These are phyloP conservation scores for Scomber scombrus DNA, from an alignment of 2,113 vertebrate species.

Conservation along the genomic window DNA sequence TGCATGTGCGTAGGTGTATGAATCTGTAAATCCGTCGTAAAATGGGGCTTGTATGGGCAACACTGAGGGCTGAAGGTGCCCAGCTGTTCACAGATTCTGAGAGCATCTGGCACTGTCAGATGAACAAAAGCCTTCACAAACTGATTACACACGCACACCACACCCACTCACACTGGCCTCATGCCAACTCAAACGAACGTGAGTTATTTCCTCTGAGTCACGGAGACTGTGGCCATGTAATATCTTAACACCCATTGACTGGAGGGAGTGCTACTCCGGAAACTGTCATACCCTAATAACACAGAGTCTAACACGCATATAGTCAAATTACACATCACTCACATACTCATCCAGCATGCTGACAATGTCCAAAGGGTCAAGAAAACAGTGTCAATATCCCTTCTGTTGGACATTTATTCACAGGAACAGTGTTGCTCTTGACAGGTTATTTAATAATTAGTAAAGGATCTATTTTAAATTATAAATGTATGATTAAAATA, in stretches of 20 bases:
- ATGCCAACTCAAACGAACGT: slow-evolving; percentile 32
- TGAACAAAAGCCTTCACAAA: slow-evolving; percentile 56
- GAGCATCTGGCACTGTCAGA: slow-evolving; percentile 66
- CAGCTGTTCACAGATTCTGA: slow-evolving; percentile 72
- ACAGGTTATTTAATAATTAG: not conserved
- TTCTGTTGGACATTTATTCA: not conserved
- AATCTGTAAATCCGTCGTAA: slow-evolving; percentile 19
- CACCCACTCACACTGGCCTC: slow-evolving; percentile 39
- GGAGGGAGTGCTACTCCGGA: slow-evolving; percentile 45
- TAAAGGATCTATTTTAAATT: no score
- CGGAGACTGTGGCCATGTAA: slow-evolving; percentile 43
- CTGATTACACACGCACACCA: slow-evolving; percentile 31
- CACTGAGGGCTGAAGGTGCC: slow-evolving; percentile 41
- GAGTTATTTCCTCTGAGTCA: slow-evolving; percentile 74
- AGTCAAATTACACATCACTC: not conserved
- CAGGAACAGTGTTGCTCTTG: not conserved
- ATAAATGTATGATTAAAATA: no score
- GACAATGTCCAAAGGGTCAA: not conserved
- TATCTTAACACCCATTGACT: slow-evolving; percentile 47
- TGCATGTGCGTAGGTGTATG: slow-evolving; percentile 2
- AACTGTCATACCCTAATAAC: slow-evolving; percentile 13
- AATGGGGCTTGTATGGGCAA: slow-evolving; percentile 20
- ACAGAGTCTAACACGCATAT: not conserved
- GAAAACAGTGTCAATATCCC: not conserved
- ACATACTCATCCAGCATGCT: not conserved